phyloP scores from a whole-genome alignment of 2,888 invertebrate genomes.

The Trisateles emortualis region DNA sequence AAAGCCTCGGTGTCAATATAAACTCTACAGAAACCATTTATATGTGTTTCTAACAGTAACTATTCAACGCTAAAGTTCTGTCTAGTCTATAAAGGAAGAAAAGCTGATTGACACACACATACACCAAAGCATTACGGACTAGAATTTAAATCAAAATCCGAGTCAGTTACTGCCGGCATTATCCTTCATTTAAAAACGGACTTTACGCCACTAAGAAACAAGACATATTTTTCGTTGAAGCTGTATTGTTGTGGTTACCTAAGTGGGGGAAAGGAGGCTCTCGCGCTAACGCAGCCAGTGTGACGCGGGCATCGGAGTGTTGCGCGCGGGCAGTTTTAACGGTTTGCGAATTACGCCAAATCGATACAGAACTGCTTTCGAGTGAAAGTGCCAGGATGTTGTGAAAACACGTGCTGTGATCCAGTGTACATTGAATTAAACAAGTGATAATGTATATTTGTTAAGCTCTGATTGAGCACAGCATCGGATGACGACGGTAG shows the following conservation, averaged over 20 bases:
- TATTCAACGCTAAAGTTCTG: conserved; percentile 1
- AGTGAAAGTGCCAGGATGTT: conserved; percentile 76
- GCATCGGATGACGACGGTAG: conserved; percentile 48
- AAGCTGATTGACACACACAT: conserved; percentile 16
- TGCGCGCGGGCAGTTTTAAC: conserved; percentile 63
- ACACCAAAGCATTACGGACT: conserved; percentile 4
- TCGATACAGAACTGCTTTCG: conserved; percentile 70
- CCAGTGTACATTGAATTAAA: conserved; percentile 42
- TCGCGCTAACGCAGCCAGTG: conserved; percentile 67
- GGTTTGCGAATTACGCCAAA: conserved; percentile 58
- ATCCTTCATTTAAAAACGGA: not conserved
- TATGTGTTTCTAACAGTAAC: not conserved
- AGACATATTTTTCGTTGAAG: conserved; percentile 2
- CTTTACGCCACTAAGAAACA: conserved; percentile 1
- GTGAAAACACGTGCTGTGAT: conserved; percentile 57
- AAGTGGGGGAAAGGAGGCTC: conserved; percentile 70
- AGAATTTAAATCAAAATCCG: conserved; percentile 23
- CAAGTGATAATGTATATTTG: conserved; percentile 40
- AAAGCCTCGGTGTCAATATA: not conserved
- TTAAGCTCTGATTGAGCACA: conserved; percentile 36
- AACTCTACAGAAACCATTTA: not conserved
- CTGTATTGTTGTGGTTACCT: conserved; percentile 27
- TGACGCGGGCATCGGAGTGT: conserved; percentile 58
- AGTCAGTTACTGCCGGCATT: conserved; percentile 6
- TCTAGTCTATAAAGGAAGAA: conserved; percentile 3